These are phyloP conservation scores for Centropus bengalensis DNA, from an alignment of 2,113 vertebrate genomes.

Conservation along the genomic window DNA sequence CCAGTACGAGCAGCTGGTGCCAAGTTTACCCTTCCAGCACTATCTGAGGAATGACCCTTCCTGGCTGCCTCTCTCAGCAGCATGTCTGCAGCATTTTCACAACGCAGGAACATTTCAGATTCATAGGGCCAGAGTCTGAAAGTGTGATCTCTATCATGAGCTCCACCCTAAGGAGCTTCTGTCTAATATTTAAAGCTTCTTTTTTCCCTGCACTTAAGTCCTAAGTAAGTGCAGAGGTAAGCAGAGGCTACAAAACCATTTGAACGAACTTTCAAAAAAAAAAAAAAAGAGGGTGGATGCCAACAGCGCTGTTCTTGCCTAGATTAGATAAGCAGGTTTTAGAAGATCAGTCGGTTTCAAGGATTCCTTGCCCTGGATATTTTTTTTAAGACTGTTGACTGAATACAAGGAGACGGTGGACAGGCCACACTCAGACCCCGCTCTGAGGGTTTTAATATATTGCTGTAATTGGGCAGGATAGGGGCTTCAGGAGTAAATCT, in stretches of 20 bases:
- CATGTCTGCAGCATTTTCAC: not conserved
- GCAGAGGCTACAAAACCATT: rapidly evolving
- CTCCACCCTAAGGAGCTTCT: not conserved
- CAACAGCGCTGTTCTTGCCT: not conserved
- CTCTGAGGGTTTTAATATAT: not conserved
- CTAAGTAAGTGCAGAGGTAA: too few relatives aligned
- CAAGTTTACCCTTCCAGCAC: not conserved
- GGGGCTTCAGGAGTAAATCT: not conserved
- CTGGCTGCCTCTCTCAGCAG: not conserved
- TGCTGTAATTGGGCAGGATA: not conserved
- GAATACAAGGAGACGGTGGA: not conserved
- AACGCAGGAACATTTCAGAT: not conserved
- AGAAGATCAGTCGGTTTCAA: not conserved
- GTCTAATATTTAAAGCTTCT: not conserved
- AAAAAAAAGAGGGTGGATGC: rapidly evolving
- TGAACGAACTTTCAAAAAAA: not conserved
- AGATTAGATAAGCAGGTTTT: not conserved
- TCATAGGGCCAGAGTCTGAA: rapidly evolving
- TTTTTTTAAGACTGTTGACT: not conserved
- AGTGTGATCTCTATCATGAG: not conserved
- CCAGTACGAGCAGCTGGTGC: rapidly evolving
- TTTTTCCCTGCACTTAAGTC: not conserved
- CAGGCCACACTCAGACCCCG: not conserved
- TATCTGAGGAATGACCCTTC: not conserved
- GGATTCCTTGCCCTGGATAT: not conserved